Conservation (phyloP, 2,113 vertebrate genomes). For the Ciconia stormi region DNA sequence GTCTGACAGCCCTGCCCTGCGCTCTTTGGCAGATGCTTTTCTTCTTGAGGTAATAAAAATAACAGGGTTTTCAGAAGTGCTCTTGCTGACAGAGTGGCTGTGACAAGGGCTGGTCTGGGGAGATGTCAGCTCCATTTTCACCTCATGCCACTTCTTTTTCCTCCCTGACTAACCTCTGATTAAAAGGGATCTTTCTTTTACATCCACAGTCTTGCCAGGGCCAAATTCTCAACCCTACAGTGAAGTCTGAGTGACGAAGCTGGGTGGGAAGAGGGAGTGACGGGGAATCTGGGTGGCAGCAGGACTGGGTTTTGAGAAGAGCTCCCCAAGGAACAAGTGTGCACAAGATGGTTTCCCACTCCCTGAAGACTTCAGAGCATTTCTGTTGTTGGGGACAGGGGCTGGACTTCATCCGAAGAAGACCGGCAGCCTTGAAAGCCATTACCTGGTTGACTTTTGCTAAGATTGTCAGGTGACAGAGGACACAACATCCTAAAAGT, state of each 20-base stretch:
- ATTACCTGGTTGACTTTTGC: neutral
- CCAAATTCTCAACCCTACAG: neutral
- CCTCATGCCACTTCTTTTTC: neutral
- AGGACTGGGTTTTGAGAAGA: neutral
- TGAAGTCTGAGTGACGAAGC: neutral
- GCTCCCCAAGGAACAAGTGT: neutral
- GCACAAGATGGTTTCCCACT: neutral
- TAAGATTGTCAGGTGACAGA: neutral
- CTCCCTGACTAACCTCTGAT: neutral
- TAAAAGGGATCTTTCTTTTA: neutral
- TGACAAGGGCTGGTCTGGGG: neutral
- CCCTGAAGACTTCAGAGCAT: neutral
- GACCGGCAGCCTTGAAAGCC: neutral
- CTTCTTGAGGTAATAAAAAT: neutral
- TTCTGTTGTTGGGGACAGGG: neutral
- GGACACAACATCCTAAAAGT: fast-evolving
- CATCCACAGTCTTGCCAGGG: neutral
- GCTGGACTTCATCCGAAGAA: neutral
- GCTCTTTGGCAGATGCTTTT: neutral
- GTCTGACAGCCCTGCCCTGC: neutral
- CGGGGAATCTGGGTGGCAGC: neutral
- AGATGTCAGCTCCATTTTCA: neutral
- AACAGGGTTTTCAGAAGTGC: neutral
- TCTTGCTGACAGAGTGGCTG: neutral
- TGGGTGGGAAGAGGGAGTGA: neutral